phyloP scores from a whole-genome alignment of 2,888 invertebrate species.

The Zygothrica quintamaculata region DNA sequence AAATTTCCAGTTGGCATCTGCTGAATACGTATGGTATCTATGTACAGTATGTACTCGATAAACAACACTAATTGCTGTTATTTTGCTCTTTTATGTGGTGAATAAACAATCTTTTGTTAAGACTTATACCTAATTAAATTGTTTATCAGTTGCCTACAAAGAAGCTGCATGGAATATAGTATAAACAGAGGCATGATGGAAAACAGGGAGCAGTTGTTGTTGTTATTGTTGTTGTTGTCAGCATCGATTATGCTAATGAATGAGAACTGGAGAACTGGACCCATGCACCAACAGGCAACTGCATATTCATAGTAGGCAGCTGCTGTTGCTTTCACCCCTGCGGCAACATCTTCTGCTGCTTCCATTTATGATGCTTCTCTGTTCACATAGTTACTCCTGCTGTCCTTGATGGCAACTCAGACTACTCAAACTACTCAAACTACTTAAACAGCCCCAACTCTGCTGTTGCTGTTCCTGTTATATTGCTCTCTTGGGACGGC shows the following conservation, averaged over 20 bases:
- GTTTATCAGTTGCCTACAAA: conserved; percentile 41
- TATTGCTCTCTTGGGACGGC: no score
- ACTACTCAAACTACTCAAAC: conserved; percentile 5
- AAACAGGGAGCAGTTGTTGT: conserved; percentile 1
- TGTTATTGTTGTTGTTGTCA: conserved; percentile 40
- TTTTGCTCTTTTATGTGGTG: conserved; percentile 10
- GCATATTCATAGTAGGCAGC: conserved; percentile 30
- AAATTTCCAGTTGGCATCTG: conserved; percentile 71
- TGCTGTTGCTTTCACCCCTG: neutral
- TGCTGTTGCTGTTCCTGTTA: no score
- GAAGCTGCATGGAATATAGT: conserved; percentile 13
- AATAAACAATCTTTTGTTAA: conserved; percentile 64
- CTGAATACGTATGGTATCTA: conserved; percentile 29
- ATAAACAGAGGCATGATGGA: conserved; percentile 1
- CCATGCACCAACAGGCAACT: conserved; percentile 2
- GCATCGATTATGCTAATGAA: conserved; percentile 73
- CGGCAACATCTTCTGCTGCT: neutral
- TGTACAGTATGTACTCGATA: conserved; percentile 24
- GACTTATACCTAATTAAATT: conserved; percentile 75
- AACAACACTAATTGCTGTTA: neutral
- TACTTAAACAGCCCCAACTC: conserved; percentile 1
- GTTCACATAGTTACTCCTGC: neutral
- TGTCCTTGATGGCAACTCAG: no score
- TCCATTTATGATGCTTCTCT: no score
- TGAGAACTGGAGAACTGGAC: conserved; percentile 3